Percentiles rank a stretch among this genome's conserved stretches.
These are phyloP conservation scores for Silurus lanzhouensis DNA, from an alignment of 2,797 vertebrate species.

Conservation along the genomic window DNA sequence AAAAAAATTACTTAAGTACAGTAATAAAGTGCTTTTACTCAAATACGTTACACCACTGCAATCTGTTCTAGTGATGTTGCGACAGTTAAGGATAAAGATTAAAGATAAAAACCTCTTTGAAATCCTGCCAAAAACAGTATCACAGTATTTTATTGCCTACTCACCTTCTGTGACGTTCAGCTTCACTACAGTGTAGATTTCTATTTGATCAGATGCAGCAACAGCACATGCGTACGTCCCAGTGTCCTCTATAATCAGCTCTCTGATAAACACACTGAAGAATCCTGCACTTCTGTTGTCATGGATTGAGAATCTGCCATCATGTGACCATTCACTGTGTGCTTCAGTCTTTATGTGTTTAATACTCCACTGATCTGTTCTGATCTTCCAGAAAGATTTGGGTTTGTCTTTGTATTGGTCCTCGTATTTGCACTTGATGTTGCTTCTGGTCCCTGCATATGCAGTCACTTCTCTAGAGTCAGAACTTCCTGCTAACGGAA, in stretches of 20 bases:
- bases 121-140: too few relatives aligned
- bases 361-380: background rate
- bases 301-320: background rate
- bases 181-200: background rate
- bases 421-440: constrained; percentile 27
- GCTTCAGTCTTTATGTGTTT: background rate
- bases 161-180: constrained; percentile 10
- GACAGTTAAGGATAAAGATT: too few relatives aligned
- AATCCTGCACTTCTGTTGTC: constrained; percentile 13
- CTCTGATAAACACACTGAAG: constrained; percentile 16
- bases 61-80: too few relatives aligned
- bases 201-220: background rate
- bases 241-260: constrained; percentile 9
- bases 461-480: background rate
- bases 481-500: background rate
- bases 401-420: background rate
- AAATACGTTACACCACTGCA: too few relatives aligned
- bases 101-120: too few relatives aligned
- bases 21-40: too few relatives aligned
- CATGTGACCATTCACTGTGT: background rate
- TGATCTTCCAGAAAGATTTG: background rate
- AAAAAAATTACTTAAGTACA: too few relatives aligned
- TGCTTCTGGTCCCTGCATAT: background rate
- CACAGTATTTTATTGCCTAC: background rate
- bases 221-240: constrained; percentile 2